Conservation (phyloP, 2,797 vertebrate genomes). For the Hyperoplus immaculatus region DNA sequence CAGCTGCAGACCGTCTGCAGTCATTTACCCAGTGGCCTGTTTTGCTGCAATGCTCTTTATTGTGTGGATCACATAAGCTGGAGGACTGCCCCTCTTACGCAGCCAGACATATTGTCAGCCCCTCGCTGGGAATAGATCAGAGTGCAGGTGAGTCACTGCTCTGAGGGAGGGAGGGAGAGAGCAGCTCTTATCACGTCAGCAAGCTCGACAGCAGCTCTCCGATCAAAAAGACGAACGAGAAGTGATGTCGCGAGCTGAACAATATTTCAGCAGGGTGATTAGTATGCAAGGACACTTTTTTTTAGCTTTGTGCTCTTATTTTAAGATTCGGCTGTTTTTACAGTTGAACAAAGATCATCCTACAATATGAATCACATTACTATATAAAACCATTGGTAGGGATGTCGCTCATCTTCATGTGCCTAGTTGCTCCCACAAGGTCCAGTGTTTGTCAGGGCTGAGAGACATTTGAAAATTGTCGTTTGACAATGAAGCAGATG, state of each 20-base stretch:
- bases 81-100: constrained; percentile 53
- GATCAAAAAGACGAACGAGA: constrained; percentile 12
- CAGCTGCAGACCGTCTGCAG: constrained; percentile 20
- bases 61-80: constrained; percentile 61
- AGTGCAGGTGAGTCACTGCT: constrained; percentile 83
- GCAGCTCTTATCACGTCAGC: constrained; percentile 70
- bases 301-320: constrained; percentile 5
- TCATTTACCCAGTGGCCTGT: constrained; percentile 24
- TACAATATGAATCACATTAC: constrained; percentile 7
- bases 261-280: constrained; percentile 25
- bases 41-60: constrained; percentile 56
- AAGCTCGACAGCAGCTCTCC: constrained; percentile 57
- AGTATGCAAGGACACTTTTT: constrained; percentile 5
- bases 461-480: constrained; percentile 36
- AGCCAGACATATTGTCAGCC: constrained; percentile 65
- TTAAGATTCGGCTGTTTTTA: constrained; percentile 1
- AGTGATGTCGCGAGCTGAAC: constrained; percentile 7
- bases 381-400: neutral
- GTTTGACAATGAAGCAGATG: constrained; percentile 50
- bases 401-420: neutral
- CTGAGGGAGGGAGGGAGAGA: constrained; percentile 57
- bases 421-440: constrained; percentile 53
- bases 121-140: constrained; percentile 76
- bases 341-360: neutral
- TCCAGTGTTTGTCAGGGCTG: constrained; percentile 42